Conservation (phyloP, 2,797 vertebrate species). For the Diplodus sargus region DNA sequence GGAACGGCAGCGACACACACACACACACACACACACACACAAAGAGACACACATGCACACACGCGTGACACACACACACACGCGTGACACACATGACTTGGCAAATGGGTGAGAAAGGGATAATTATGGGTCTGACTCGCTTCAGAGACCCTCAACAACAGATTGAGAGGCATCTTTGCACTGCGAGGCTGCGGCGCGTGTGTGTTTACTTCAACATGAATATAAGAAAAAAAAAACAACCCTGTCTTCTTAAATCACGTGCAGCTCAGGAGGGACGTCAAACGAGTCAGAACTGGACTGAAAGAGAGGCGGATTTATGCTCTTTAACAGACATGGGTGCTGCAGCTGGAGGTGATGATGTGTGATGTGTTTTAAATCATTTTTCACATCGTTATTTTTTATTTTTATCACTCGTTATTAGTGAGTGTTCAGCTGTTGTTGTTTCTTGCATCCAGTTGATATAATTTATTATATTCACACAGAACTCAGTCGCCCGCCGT, state of each 20-base stretch:
- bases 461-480: no score
- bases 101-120: slow-evolving; percentile 40
- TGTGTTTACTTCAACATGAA: slow-evolving; percentile 10
- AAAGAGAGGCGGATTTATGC: background rate
- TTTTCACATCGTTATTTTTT: background rate
- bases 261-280: background rate
- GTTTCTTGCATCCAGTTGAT: background rate
- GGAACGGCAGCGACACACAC: slow-evolving; percentile 34
- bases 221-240: background rate
- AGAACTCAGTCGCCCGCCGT: no score
- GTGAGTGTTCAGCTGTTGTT: background rate
- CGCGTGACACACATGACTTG: background rate
- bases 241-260: background rate
- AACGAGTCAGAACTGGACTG: background rate
- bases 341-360: background rate
- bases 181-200: background rate
- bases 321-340: background rate
- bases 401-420: background rate
- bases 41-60: slow-evolving; percentile 36
- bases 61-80: background rate
- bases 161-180: slow-evolving; percentile 16
- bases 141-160: slow-evolving; percentile 16
- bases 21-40: slow-evolving; percentile 23
- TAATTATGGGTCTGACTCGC: slow-evolving; percentile 46
- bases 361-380: background rate